Evolutionary conservation across 2,888 invertebrate genomes (phyloP).

Genomic region (Myopa tessellatipennis): DNA sequence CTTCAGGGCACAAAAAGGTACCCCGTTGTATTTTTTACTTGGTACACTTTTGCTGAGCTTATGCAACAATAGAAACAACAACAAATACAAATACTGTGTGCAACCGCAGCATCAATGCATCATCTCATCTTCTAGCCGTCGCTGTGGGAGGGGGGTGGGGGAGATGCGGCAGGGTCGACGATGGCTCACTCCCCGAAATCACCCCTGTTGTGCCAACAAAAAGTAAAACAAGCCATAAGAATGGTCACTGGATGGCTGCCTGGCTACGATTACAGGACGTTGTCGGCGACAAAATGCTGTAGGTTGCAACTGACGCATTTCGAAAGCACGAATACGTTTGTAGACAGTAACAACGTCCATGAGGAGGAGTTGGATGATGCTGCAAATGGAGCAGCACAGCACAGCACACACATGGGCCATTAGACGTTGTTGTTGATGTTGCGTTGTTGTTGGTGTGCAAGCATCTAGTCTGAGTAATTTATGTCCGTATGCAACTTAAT

Average conservation of each 20-base stretch:
- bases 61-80: slow-evolving; percentile 4
- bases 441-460: neutral
- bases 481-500: slow-evolving; percentile 22
- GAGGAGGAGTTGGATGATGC: neutral
- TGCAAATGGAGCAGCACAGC: slow-evolving; percentile 12
- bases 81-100: slow-evolving; percentile 30
- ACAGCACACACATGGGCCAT: neutral
- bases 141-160: neutral
- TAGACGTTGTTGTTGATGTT: neutral
- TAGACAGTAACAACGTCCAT: neutral
- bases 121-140: neutral
- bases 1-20: neutral
- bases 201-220: neutral
- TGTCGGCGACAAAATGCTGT: slow-evolving; percentile 5
- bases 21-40: neutral
- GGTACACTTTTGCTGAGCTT: neutral
- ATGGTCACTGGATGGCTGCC: neutral
- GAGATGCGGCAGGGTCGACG: neutral
- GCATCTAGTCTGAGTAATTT: slow-evolving; percentile 10
- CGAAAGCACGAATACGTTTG: too few relatives aligned
- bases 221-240: neutral
- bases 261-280: neutral
- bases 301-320: slow-evolving; percentile 15
- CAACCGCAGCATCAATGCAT: slow-evolving; percentile 31
- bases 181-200: neutral